A percentile compares a stretch with the other conserved stretches of the same genome.
phyloP scores from a whole-genome alignment of 2,113 vertebrate species.

The Rhea pennata region DNA sequence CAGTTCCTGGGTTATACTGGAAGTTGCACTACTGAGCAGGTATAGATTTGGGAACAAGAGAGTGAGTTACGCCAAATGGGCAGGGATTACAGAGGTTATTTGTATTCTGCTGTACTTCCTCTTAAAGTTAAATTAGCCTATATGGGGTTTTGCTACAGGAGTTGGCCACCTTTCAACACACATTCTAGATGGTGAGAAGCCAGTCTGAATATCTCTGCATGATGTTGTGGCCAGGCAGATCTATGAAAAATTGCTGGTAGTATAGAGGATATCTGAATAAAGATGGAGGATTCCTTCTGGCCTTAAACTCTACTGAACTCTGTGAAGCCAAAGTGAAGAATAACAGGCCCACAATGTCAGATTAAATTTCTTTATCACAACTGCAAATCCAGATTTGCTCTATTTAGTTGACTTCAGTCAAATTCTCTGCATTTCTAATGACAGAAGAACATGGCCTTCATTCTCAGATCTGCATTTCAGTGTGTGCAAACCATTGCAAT shows the following conservation, averaged over 20 bases:
- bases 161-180: not conserved
- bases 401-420: not conserved
- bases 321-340: not conserved
- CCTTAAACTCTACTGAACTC: not conserved
- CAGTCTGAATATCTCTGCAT: not conserved
- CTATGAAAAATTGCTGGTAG: not conserved
- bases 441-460: too few relatives aligned
- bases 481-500: too few relatives aligned
- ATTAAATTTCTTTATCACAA: not conserved
- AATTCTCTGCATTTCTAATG: not conserved
- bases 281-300: not conserved
- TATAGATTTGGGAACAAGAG: not conserved
- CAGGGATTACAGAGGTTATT: not conserved
- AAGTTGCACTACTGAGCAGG: not conserved
- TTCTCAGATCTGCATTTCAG: too few relatives aligned
- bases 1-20: not conserved
- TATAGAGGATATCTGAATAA: not conserved
- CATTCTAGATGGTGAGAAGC: not conserved
- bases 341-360: rapidly evolving
- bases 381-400: not conserved
- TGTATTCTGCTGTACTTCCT: not conserved
- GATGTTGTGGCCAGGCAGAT: not conserved
- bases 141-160: not conserved
- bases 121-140: not conserved
- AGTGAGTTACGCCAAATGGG: not conserved